Conservation (phyloP, 2,113 vertebrate genomes). For the Dermatemys mawii region DNA sequence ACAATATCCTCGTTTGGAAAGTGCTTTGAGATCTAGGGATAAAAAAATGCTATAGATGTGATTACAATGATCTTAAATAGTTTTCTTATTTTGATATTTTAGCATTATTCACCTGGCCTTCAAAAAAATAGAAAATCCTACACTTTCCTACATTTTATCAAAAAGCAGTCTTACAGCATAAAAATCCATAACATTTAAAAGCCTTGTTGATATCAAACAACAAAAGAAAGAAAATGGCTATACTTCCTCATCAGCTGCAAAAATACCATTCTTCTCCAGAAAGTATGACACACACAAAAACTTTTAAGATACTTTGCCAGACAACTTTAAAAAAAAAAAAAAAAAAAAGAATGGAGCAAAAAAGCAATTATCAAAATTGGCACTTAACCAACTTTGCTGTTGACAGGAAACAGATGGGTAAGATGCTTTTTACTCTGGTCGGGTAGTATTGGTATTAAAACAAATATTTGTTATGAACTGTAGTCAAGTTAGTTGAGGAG, state of each 20-base stretch:
- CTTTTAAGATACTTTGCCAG: neutral
- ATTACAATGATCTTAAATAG: too few relatives aligned
- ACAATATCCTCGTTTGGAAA: too few relatives aligned
- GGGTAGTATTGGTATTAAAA: neutral
- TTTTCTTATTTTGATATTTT: too few relatives aligned
- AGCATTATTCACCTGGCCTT: neutral
- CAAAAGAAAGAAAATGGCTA: neutral
- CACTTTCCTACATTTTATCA: neutral
- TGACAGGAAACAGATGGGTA: slow-evolving; percentile 56
- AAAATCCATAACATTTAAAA: slow-evolving; percentile 20
- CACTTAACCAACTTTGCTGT: slow-evolving; percentile 40
- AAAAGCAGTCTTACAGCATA: neutral
- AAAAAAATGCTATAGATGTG: too few relatives aligned
- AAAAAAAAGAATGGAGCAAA: neutral
- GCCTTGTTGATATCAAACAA: neutral
- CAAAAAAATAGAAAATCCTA: neutral
- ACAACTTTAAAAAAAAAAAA: slow-evolving; percentile 10
- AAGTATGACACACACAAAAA: slow-evolving; percentile 37
- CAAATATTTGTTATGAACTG: neutral
- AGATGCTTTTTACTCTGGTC: neutral
- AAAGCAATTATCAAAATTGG: slow-evolving; percentile 54
- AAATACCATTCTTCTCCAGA: neutral
- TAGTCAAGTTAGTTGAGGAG: neutral
- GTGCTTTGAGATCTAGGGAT: too few relatives aligned
- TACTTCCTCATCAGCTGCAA: slow-evolving; percentile 9